These are phyloP conservation scores for Microhierax caerulescens DNA, from an alignment of 2,797 vertebrate genomes.

Conservation along the genomic window DNA sequence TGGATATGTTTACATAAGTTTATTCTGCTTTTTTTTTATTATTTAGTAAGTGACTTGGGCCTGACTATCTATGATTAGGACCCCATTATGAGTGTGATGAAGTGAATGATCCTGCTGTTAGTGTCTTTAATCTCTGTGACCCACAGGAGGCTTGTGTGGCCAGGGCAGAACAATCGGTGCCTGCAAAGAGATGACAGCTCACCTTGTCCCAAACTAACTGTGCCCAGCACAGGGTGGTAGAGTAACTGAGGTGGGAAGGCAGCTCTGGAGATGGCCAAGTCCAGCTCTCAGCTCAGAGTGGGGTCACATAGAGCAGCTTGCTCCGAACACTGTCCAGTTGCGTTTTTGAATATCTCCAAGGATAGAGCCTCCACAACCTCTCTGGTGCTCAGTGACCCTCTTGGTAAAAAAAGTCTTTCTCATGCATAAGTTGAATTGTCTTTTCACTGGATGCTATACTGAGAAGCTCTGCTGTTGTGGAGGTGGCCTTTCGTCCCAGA, in stretches of 20 bases:
- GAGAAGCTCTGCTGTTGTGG: not conserved
- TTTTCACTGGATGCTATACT: not conserved
- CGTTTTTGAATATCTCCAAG: not conserved
- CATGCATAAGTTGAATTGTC: rapidly evolving
- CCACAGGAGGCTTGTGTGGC: rapidly evolving
- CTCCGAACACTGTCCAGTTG: rapidly evolving
- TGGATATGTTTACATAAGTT: not conserved
- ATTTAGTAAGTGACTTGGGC: not conserved
- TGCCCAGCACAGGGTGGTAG: not conserved
- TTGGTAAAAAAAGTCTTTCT: not conserved
- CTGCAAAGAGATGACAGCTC: not conserved
- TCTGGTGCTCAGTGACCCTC: not conserved
- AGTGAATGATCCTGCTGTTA: not conserved
- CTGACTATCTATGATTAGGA: not conserved
- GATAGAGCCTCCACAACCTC: not conserved
- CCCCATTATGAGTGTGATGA: not conserved
- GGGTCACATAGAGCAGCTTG: not conserved
- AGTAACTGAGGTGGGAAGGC: not conserved
- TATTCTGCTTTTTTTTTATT: not conserved
- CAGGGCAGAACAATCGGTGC: not conserved
- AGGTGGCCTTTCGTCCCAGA: not conserved
- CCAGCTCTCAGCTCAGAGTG: not conserved
- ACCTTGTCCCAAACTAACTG: not conserved
- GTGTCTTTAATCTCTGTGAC: not conserved
- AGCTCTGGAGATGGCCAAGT: not conserved